These are phyloP conservation scores for Xenus cinereus DNA, from an alignment of 2,113 vertebrate species.

Conservation along the genomic window DNA sequence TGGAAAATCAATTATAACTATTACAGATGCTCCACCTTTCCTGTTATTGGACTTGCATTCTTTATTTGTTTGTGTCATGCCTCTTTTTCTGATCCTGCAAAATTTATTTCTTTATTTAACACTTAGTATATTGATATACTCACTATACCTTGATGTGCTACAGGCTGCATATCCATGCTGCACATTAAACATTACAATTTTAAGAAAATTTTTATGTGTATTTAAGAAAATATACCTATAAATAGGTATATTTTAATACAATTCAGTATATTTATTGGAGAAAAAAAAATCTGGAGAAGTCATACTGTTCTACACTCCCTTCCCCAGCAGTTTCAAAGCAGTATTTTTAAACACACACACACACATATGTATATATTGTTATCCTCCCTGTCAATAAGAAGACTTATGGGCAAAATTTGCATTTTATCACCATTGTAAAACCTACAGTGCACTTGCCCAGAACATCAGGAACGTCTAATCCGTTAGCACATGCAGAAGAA, in stretches of 20 bases:
- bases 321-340: not conserved
- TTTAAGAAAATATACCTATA: not conserved
- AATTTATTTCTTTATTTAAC: not conserved
- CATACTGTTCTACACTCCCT: not conserved
- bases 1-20: not conserved
- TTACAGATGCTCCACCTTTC: not conserved
- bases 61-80: not conserved
- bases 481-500: not conserved
- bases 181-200: not conserved
- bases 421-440: not conserved
- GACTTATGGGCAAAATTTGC: not conserved
- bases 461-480: slow-evolving; percentile 24
- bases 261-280: not conserved
- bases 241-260: not conserved
- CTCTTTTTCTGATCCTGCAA: not conserved
- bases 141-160: not conserved
- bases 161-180: not conserved
- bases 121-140: not conserved
- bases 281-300: not conserved
- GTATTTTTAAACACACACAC: not conserved
- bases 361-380: not conserved
- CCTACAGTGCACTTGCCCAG: not conserved
- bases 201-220: not conserved
- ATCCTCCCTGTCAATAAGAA: not conserved
- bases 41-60: not conserved